These are phyloP conservation scores for Cygnus olor DNA, from an alignment of 2,797 vertebrate species.

Conservation along the genomic window DNA sequence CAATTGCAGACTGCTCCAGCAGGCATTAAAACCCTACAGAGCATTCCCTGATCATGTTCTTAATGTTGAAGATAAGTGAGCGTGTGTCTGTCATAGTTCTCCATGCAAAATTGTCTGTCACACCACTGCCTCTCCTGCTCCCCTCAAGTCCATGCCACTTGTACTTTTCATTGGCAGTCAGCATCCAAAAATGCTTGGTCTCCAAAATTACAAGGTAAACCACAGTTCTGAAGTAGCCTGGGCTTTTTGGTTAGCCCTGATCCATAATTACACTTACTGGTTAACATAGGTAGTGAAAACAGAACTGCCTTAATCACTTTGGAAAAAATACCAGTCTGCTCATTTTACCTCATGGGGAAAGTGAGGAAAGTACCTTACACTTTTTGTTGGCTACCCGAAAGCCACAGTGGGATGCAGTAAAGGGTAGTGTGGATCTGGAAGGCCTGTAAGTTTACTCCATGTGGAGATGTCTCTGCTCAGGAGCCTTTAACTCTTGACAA, in stretches of 20 bases:
- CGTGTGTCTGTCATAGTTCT: not conserved
- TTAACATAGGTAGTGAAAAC: not conserved
- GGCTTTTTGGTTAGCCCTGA: not conserved
- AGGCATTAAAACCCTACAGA: not conserved
- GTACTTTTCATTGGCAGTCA: not conserved
- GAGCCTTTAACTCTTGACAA: not conserved
- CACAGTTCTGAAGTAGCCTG: not conserved
- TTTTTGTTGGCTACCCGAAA: not conserved
- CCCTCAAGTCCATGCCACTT: not conserved
- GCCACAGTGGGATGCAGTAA: not conserved
- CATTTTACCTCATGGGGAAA: not conserved
- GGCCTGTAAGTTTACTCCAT: not conserved
- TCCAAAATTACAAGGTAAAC: not conserved
- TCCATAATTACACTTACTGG: not conserved
- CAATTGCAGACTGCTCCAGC: not conserved
- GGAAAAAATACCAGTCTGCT: not conserved
- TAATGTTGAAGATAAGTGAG: not conserved
- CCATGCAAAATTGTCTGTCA: not conserved
- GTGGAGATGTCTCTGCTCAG: not conserved
- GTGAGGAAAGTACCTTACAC: accelerated
- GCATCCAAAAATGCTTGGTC: not conserved
- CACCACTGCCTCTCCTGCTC: not conserved
- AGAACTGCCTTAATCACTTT: not conserved
- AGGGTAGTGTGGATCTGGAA: not conserved
- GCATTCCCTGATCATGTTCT: not conserved